Evolutionary conservation across 2,113 vertebrate genomes (phyloP), one percentile per base, ranked within the genome.

Genomic region (Colinus virginianus): DNA sequence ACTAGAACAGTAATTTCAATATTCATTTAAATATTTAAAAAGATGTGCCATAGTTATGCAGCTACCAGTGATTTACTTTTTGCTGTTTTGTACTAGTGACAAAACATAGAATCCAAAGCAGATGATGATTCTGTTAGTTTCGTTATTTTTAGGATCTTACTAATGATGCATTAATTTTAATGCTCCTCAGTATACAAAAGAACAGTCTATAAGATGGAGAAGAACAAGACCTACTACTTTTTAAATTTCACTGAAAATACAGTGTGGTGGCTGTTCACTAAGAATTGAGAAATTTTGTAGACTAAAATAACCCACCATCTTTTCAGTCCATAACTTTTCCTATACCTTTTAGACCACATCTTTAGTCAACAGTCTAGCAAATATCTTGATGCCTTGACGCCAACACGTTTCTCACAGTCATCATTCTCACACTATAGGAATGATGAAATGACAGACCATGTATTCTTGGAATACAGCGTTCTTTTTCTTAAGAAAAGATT

Each of bases 11-110:
- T 63, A 84, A 84, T 80, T 84, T 67, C 74, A 84, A 43, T 43
- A 51, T 63, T 61, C 76, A 68, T 63, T 89, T 76, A 88, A 90
- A 90, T 74, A 80, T 91, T 86, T 92, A 88, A 26, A 58, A 78
- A 86, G 11, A 66, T n/a, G 61, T 34, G 26, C 67, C 13, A 7
- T n/a, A 53, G 80, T 94, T 88, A 63, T 69, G 25, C 10, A 69
- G 13, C 79, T 90, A 77, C 49, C 64, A 90, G 36, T 55, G 23
- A 74, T 74, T 83, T 87, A 9, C 15, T 72, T 85, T 90, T 82
- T 82, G 9, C 34, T 87, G 23, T 86, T 92, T 75, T 78, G 25
- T 76, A 36, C 23, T 68, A 76, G 46, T 23, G 68, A 4, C 3
- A 69, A 74, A 40, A 59, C 49, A 46, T n/a, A 55, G 68, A 67